Conservation (phyloP, 1,140 invertebrate genomes). For the Teleopsis dalmanni region DNA sequence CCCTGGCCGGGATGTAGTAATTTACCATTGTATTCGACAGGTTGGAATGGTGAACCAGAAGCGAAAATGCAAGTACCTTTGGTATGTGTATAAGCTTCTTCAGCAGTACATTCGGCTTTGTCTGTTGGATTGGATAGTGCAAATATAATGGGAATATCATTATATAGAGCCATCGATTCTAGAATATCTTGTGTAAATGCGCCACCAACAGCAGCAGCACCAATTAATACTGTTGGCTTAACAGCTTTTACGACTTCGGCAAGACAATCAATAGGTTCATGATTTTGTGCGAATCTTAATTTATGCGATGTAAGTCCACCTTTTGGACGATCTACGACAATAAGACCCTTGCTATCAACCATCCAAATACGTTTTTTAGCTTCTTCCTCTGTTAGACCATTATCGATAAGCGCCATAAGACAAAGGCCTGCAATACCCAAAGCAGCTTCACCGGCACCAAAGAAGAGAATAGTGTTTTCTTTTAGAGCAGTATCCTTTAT, state of each 20-base stretch:
- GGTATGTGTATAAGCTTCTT: constrained; percentile 79
- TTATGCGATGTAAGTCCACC: constrained; percentile 74
- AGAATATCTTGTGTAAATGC: constrained; percentile 83
- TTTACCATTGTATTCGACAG: constrained; percentile 69
- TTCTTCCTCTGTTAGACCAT: constrained; percentile 63
- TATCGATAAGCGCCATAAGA: constrained; percentile 77
- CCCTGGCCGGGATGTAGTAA: constrained; percentile 83
- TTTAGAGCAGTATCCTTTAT: constrained; percentile 69
- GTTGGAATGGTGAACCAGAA: constrained; percentile 85
- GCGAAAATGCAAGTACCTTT: constrained; percentile 73
- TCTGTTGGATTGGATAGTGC: constrained; percentile 93
- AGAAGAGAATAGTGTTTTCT: constrained; percentile 81
- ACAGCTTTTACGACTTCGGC: constrained; percentile 66
- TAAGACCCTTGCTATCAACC: constrained; percentile 59
- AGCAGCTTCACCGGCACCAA: constrained; percentile 85
- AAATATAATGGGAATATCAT: constrained; percentile 69
- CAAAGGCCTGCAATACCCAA: constrained; percentile 82
- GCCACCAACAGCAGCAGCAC: constrained; percentile 72
- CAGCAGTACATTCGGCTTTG: constrained; percentile 96
- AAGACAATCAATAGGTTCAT: constrained; percentile 61
- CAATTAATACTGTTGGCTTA: constrained; percentile 81
- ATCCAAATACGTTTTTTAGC: constrained; percentile 70
- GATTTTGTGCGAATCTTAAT: constrained; percentile 63
- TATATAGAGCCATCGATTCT: constrained; percentile 59
- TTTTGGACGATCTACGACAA: constrained; percentile 67